Conservation (phyloP, 1,140 invertebrate genomes). For the Heterodera schachtii region DNA sequence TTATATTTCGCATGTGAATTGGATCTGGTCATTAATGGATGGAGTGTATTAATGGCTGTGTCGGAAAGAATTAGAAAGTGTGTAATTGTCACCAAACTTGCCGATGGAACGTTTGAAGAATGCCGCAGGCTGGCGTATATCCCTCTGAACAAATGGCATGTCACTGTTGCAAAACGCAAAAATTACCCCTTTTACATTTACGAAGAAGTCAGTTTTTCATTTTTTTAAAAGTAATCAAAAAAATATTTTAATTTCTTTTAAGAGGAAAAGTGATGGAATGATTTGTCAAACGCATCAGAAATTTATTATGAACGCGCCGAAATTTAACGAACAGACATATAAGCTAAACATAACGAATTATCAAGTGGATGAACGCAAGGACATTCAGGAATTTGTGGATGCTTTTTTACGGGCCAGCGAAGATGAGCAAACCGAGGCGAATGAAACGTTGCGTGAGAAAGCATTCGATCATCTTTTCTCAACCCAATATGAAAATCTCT, state of each 20-base stretch:
- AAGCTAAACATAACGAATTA: constrained; percentile 28
- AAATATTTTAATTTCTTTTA: constrained; percentile 26
- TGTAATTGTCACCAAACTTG: background rate
- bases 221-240: background rate
- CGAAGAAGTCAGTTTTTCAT: background rate
- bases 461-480: constrained; percentile 19
- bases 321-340: constrained; percentile 32
- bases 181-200: constrained; percentile 2
- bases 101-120: background rate
- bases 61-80: background rate
- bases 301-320: constrained; percentile 29
- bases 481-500: background rate
- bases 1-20: no score
- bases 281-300: constrained; percentile 31
- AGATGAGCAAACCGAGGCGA: background rate
- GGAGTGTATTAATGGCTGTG: no score
- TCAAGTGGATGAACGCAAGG: constrained; percentile 27
- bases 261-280: constrained; percentile 17
- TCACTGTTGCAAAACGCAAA: background rate
- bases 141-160: background rate
- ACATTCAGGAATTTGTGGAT: constrained; percentile 37
- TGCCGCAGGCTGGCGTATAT: background rate
- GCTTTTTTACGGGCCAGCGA: constrained; percentile 17
- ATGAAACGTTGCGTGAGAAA: constrained; percentile 8
- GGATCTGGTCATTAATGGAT: no score